phyloP scores from a whole-genome alignment of 2,888 invertebrate genomes.

The Lysandra bellargus region DNA sequence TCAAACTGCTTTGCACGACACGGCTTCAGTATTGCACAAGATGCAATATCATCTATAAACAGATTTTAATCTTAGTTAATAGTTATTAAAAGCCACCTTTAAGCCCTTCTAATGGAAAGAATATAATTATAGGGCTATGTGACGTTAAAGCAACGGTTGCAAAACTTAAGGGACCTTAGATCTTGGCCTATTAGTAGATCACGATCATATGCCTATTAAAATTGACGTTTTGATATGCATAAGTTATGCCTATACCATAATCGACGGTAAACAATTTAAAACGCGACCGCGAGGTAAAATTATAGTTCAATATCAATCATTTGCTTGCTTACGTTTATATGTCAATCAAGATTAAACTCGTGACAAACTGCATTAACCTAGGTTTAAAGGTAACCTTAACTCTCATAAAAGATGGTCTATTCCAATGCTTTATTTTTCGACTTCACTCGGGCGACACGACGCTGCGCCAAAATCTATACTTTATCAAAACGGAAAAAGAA shows the following conservation, averaged over 20 bases:
- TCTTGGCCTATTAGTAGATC: constrained; percentile 14
- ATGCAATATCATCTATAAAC: neutral
- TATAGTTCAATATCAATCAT: constrained; percentile 12
- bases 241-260: constrained; percentile 8
- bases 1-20: too few species aligned
- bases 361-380: neutral
- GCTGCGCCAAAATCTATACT: too few species aligned
- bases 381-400: neutral
- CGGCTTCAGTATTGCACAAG: neutral
- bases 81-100: constrained; percentile 10
- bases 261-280: constrained; percentile 3
- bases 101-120: constrained; percentile 14
- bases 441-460: too few species aligned
- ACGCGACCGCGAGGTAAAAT: neutral
- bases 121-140: neutral
- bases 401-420: too few species aligned
- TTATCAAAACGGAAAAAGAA: too few species aligned
- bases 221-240: constrained; percentile 8
- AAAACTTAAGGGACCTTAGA: constrained; percentile 9
- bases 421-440: too few species aligned
- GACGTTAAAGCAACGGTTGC: constrained; percentile 3
- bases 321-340: neutral
- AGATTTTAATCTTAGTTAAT: neutral
- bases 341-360: neutral
- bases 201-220: constrained; percentile 9